Percentiles rank a stretch among this genome's conserved stretches.
Conservation (phyloP, 2,888 invertebrate species). For the Troides oblongomaculatus region DNA sequence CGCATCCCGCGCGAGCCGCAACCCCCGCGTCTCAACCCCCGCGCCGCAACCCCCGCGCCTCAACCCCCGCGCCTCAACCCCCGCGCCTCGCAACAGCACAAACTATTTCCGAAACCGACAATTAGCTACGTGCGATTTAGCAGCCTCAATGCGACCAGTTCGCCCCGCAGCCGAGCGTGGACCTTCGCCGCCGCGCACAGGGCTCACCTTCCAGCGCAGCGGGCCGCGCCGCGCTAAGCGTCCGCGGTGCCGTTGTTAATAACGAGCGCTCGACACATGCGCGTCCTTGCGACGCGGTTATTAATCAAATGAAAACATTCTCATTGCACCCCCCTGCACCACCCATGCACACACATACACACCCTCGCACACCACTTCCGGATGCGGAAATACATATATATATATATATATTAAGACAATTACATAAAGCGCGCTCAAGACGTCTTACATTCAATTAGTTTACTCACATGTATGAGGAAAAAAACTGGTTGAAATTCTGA, state of each 20-base stretch:
- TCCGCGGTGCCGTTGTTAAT: slow-evolving; percentile 72
- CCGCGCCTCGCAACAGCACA: slow-evolving; percentile 53
- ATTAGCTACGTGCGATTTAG: slow-evolving; percentile 77
- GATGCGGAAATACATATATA: no score
- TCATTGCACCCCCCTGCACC: background rate
- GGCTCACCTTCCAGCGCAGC: background rate
- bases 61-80: slow-evolving; percentile 33
- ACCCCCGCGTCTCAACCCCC: slow-evolving; percentile 47
- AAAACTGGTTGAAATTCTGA: no score
- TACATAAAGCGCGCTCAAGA: no score
- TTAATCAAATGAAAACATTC: background rate
- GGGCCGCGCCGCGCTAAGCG: slow-evolving; percentile 74
- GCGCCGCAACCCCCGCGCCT: slow-evolving; percentile 39
- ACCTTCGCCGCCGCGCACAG: no score
- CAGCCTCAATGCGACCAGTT: slow-evolving; percentile 69
- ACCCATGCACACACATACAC: background rate
- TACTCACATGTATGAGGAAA: no score
- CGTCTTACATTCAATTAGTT: no score
- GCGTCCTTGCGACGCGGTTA: slow-evolving; percentile 30
- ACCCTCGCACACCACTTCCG: background rate
- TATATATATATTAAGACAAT: no score
- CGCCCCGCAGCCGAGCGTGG: slow-evolving; percentile 50
- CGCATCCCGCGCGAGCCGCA: slow-evolving; percentile 32
- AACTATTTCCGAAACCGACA: slow-evolving; percentile 73
- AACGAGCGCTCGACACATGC: slow-evolving; percentile 69